A percentile compares a stretch with the other conserved stretches of the same genome.
Conservation (phyloP, 2,888 invertebrate genomes). For the Philereme vetulata region DNA sequence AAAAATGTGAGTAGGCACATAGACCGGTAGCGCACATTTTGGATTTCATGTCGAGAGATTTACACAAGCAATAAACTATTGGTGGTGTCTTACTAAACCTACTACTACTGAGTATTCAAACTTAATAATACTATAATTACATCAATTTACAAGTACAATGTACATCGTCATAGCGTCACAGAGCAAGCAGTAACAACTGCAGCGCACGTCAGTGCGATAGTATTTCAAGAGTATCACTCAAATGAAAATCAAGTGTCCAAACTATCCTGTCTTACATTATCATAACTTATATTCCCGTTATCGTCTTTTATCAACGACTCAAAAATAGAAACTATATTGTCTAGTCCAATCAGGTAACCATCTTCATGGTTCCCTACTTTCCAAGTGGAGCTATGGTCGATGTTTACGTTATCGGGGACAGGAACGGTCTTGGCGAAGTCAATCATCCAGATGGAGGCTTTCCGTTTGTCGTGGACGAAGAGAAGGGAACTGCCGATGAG, state of each 20-base stretch:
- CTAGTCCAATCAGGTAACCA: conserved; percentile 96
- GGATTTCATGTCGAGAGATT: not conserved
- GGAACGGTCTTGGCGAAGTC: conserved; percentile 98
- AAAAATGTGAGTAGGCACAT: too few relatives aligned
- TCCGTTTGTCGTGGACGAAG: conserved; percentile 95
- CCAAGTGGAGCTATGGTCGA: conserved; percentile 94
- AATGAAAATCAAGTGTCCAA: conserved; percentile 70
- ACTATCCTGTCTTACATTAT: conserved; percentile 67
- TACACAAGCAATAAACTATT: conserved; percentile 43
- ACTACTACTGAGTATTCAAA: conserved; percentile 79
- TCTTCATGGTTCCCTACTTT: conserved; percentile 98
- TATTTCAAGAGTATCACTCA: conserved; percentile 48
- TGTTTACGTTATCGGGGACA: conserved; percentile 88
- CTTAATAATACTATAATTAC: conserved; percentile 75
- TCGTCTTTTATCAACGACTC: conserved; percentile 83
- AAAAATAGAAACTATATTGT: conserved; percentile 94
- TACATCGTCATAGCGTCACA: conserved; percentile 48
- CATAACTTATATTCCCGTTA: conserved; percentile 70
- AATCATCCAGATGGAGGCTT: conserved; percentile 97
- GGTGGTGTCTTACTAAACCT: conserved; percentile 60
- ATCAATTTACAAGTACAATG: conserved; percentile 52
- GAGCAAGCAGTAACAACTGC: conserved; percentile 42
- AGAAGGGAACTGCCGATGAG: conserved; percentile 97
- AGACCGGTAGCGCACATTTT: too few relatives aligned
- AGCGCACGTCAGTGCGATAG: conserved; percentile 50